These are phyloP conservation scores for Manis crassicaudata DNA, from an alignment of 2,797 vertebrate species.

Conservation along the genomic window DNA sequence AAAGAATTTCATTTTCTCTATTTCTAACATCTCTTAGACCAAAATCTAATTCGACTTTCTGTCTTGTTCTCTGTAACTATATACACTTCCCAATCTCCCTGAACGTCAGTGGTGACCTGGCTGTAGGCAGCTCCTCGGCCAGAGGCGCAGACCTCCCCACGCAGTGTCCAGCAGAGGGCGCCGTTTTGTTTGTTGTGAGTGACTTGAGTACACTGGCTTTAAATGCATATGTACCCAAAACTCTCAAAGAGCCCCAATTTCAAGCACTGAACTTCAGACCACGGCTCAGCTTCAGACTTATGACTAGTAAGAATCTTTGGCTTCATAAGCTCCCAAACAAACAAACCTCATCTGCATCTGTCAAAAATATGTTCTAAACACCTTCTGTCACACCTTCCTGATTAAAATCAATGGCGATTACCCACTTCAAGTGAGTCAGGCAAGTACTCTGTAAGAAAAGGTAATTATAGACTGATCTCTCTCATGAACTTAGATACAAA, in stretches of 20 bases:
- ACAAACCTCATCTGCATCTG: neutral
- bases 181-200: neutral
- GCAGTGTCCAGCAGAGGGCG: rapidly evolving
- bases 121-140: no score
- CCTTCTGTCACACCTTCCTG: neutral
- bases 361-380: neutral
- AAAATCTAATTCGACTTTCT: neutral
- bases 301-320: neutral
- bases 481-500: neutral
- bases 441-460: neutral
- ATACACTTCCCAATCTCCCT: neutral
- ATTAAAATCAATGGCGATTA: neutral
- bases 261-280: neutral
- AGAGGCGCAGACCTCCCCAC: neutral
- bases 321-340: neutral
- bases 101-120: neutral
- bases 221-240: neutral
- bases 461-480: neutral
- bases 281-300: neutral
- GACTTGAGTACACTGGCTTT: neutral
- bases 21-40: neutral
- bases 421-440: neutral
- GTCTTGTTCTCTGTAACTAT: neutral
- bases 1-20: neutral
- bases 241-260: neutral